Conservation (phyloP, 1,140 invertebrate genomes). For the Drosophila carrolli region DNA sequence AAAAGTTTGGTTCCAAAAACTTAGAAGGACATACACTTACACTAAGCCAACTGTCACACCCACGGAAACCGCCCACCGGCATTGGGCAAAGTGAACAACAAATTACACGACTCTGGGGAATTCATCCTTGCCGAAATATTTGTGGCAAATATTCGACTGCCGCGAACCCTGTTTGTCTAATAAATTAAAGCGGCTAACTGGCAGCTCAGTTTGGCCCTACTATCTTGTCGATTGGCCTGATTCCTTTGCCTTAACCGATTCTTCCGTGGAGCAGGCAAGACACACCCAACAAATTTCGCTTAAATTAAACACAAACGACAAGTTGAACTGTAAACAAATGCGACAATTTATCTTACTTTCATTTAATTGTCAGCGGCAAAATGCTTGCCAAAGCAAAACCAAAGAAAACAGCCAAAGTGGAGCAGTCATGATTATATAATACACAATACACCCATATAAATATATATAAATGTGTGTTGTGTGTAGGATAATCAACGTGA, state of each 20-base stretch:
- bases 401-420: constrained; percentile 45
- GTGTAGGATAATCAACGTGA: constrained; percentile 68
- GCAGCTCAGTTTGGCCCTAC: constrained; percentile 42
- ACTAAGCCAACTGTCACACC: constrained; percentile 25
- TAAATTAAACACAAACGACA: constrained; percentile 70
- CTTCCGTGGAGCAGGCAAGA: background rate
- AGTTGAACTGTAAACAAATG: constrained; percentile 81
- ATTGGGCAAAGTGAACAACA: constrained; percentile 43
- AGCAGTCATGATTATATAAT: constrained; percentile 53
- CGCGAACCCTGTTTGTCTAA: constrained; percentile 41
- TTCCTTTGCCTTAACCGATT: background rate
- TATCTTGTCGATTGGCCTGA: constrained; percentile 40
- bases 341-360: constrained; percentile 83
- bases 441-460: constrained; percentile 20
- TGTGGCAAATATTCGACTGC: constrained; percentile 50
- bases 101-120: constrained; percentile 66
- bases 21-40: background rate
- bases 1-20: background rate
- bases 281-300: constrained; percentile 46
- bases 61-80: constrained; percentile 11
- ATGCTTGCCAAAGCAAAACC: constrained; percentile 69
- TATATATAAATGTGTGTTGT: constrained; percentile 9
- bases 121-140: constrained; percentile 72
- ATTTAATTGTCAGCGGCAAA: constrained; percentile 78
- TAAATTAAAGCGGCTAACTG: constrained; percentile 71